Base-by-base conservation (phyloP, 1,140 invertebrate genomes). In the Pseudoatta argentina region DNA sequence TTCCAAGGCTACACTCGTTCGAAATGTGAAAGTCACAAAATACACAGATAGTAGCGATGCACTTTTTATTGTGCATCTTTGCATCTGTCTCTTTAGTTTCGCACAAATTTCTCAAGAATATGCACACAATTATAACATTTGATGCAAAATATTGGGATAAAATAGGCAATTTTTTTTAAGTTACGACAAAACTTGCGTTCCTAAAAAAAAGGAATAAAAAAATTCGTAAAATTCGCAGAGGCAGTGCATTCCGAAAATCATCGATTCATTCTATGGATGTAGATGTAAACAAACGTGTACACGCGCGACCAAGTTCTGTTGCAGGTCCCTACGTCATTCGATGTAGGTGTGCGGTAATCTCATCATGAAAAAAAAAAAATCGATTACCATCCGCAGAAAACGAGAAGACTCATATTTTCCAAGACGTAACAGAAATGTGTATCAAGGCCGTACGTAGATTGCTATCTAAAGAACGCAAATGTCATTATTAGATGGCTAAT, bases 201-300 rank as follows among this genome's bases (percentile, higher is more conserved):
- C 34, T 0, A 16, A 27, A 48, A 14, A 44, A 44, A 8, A 44
- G 21, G 34, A 30, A 30, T 30, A 59, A 72, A 12, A 12, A 24
- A 24, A 24, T 24, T 24, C 10, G 16, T 34, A 21, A 63, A 61
- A 27, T 57, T 7, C 2, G 2, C 1, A 2, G 39, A 18, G 14
- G 24, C 24, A 39, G 7, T 2, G 6, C 3, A 34, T 24, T 8
- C 57, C 55, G 67, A 61, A 69, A 72, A 34, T 72, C 48, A 12
- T 81, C 34, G 66, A 51, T 72, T 71, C 67, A 59, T 59, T 48
- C 53, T 55, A 24, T 72, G 18, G 18, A 34, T 34, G 30, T 24
- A 16, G 39, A 83, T n/a, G 69, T 75, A 83, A 83, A 83, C 79
- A 83, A 83, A 83, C 18, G 24, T 8, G 76, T 55, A 34, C 27